Base-by-base conservation (phyloP, 1,140 invertebrate species). In the Sycobia sp. region DNA sequence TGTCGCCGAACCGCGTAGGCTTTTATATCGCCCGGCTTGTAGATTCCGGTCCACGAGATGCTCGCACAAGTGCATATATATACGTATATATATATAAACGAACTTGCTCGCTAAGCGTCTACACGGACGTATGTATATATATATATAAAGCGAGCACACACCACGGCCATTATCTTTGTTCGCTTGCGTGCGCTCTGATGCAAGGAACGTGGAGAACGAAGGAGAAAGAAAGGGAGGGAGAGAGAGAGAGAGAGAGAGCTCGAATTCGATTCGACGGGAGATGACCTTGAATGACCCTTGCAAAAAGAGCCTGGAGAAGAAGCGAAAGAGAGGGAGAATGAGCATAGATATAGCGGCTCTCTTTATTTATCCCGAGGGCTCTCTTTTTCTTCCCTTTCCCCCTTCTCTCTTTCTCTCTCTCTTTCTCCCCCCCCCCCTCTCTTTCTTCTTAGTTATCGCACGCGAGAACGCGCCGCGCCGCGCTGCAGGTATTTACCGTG, bases 121-220 rank as follows among this genome's bases (percentile, higher is more conserved):
- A n/a, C n/a, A n/a, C n/a, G n/a, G n/a, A n/a, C n/a, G n/a, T n/a
- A n/a, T n/a, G n/a, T n/a, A n/a, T n/a, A n/a, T n/a, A n/a, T n/a
- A n/a, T n/a, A n/a, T n/a, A n/a, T n/a, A n/a, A n/a, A n/a, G n/a
- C n/a, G n/a, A n/a, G n/a, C n/a, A n/a, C n/a, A n/a, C n/a, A n/a
- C n/a, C n/a, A n/a, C n/a, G n/a, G n/a, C n/a, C n/a, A n/a, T n/a
- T n/a, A n/a, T n/a, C n/a, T n/a, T n/a, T n/a, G n/a, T n/a, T n/a
- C n/a, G n/a, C 72, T 70, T 71, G 73, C 69, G 60, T 73, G 70
- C 73, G 70, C 71, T 66, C 46, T 47, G 62, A 49, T 43, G 51
- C 53, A 59, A 27, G 20, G 1, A 11, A 25, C 22, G 4, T 4
- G 20, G 4, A 46, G 20, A 22, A 11, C 7, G 20, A 9, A 10